Conservation (phyloP, 1,140 invertebrate genomes). For the Meloidogyne hapla region DNA sequence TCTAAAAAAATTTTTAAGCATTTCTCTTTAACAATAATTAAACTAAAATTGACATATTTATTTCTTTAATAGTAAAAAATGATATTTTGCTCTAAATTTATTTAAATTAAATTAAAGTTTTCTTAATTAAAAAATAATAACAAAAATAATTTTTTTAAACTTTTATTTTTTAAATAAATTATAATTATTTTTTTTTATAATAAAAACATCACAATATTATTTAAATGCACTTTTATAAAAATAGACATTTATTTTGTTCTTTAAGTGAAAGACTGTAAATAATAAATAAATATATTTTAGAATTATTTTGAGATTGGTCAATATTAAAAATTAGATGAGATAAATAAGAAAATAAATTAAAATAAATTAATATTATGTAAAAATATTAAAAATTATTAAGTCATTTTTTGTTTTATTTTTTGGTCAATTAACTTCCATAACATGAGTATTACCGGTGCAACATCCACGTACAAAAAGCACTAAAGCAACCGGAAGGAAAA, state of each 20-base stretch:
- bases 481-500: constrained; percentile 87
- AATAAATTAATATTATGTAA: neutral
- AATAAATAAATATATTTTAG: neutral
- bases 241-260: neutral
- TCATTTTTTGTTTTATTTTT: neutral
- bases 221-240: neutral
- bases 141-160: neutral
- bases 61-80: no score
- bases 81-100: constrained; percentile 9
- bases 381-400: neutral
- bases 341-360: neutral
- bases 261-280: neutral
- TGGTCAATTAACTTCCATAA: neutral
- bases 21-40: no score
- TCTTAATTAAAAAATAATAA: neutral
- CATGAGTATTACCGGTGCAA: constrained; percentile 7
- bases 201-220: neutral
- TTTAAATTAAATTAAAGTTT: neutral
- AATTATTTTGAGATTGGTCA: neutral
- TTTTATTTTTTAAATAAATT: neutral
- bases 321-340: neutral
- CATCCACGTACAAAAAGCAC: constrained; percentile 73
- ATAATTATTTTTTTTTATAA: no score
- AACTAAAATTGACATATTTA: no score
- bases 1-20: no score